A percentile compares a stretch with the other conserved stretches of the same genome.
phyloP scores from a whole-genome alignment of 2,797 vertebrate species.

The Triplophysa bombifrons region DNA sequence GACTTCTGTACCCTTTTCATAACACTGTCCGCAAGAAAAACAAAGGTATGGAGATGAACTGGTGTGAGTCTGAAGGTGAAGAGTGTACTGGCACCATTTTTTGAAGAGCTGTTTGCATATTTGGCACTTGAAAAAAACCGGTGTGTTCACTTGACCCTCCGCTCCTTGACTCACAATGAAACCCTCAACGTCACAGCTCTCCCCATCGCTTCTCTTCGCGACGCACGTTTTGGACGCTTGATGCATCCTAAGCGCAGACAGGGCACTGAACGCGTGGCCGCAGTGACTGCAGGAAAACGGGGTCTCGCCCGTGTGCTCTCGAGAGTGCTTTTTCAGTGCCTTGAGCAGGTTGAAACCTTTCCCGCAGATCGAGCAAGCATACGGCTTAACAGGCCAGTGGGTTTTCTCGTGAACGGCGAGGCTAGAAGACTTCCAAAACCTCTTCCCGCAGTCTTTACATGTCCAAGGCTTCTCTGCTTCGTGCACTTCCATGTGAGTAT shows the following conservation, averaged over 20 bases:
- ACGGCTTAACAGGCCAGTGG: conserved; percentile 63
- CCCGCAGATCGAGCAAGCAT: conserved; percentile 60
- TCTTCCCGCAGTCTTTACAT: conserved; percentile 54
- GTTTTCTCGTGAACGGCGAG: conserved; percentile 53
- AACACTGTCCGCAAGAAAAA: conserved; percentile 56
- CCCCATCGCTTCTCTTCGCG: conserved; percentile 14
- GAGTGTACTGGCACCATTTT: conserved; percentile 61
- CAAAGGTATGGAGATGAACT: conserved; percentile 45
- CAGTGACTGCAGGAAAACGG: conserved; percentile 58
- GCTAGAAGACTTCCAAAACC: conserved; percentile 46
- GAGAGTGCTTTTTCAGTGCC: conserved; percentile 55
- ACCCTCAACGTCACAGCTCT: conserved; percentile 33
- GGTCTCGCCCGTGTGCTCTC: conserved; percentile 52
- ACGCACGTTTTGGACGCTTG: conserved; percentile 51
- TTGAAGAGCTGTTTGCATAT: conserved; percentile 58
- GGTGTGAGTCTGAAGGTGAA: conserved; percentile 61
- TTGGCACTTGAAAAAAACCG: conserved; percentile 58
- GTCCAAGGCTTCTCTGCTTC: conserved; percentile 26
- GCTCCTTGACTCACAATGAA: conserved; percentile 49
- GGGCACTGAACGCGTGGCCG: conserved; percentile 47
- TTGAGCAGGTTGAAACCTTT: conserved; percentile 52
- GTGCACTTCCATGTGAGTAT: conserved; percentile 43
- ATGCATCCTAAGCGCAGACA: conserved; percentile 48
- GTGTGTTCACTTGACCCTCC: conserved; percentile 45
- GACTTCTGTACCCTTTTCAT: conserved; percentile 39